Conservation (phyloP, 2,888 invertebrate species). For the Himalopsyche anomala region DNA sequence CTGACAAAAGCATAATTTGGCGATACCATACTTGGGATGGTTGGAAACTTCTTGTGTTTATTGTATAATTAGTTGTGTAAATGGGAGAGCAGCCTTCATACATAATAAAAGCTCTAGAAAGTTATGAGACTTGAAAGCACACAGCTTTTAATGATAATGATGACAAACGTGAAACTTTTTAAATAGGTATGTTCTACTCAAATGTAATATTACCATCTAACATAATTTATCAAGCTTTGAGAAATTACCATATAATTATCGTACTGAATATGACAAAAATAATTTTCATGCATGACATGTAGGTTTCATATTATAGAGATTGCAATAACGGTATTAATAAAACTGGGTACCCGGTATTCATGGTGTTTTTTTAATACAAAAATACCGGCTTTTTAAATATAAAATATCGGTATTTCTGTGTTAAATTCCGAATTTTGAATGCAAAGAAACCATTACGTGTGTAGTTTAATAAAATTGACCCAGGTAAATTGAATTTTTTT, state of each 20-base stretch:
- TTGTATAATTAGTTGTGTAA: slow-evolving; percentile 54
- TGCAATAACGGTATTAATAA: no score
- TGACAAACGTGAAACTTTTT: slow-evolving; percentile 43
- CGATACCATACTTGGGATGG: slow-evolving; percentile 14
- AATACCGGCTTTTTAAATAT: no score
- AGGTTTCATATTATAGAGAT: no score
- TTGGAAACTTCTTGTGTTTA: slow-evolving; percentile 49
- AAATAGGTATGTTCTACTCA: neutral
- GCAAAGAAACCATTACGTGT: no score
- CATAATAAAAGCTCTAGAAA: slow-evolving; percentile 47
- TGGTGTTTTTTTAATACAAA: no score
- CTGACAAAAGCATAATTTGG: slow-evolving; percentile 43
- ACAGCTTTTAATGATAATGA: slow-evolving; percentile 46
- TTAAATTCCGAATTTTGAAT: no score
- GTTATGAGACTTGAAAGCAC: slow-evolving; percentile 9
- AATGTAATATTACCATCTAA: neutral
- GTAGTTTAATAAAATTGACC: no score
- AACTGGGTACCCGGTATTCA: no score
- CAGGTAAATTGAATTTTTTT: no score
- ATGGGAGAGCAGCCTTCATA: slow-evolving; percentile 40
- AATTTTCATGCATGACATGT: no score
- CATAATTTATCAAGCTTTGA: slow-evolving; percentile 7
- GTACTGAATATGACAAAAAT: no score
- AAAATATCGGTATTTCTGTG: no score
- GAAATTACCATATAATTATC: neutral